phyloP scores from a whole-genome alignment of 2,888 invertebrate species.

The Hydriomena furcata region DNA sequence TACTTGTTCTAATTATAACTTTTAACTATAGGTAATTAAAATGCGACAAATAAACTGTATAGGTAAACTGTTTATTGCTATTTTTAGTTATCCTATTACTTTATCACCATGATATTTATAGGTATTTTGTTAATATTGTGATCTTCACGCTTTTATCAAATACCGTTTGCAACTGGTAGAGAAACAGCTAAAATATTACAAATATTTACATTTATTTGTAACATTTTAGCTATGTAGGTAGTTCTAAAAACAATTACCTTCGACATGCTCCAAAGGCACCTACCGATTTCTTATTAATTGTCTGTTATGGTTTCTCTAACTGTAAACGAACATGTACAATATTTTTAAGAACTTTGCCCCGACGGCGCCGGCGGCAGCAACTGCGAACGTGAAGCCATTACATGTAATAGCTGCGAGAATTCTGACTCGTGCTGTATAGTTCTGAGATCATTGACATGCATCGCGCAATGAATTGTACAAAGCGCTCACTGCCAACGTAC shows the following conservation, averaged over 20 bases:
- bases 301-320: constrained; percentile 1
- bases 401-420: constrained; percentile 35
- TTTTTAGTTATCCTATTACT: too few species aligned
- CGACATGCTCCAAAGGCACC: too few species aligned
- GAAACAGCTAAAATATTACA: too few species aligned
- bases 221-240: too few species aligned
- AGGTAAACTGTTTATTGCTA: too few species aligned
- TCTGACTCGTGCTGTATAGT: constrained; percentile 36
- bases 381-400: constrained; percentile 32
- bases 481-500: constrained; percentile 45
- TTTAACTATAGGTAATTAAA: constrained; percentile 47
- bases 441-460: constrained; percentile 54
- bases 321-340: constrained; percentile 5
- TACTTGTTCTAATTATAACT: constrained; percentile 68
- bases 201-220: too few species aligned
- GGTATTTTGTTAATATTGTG: too few species aligned
- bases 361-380: constrained; percentile 22
- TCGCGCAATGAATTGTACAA: constrained; percentile 48
- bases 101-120: too few species aligned
- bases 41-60: constrained; percentile 2
- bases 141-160: too few species aligned
- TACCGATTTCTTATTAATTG: not conserved
- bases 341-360: constrained; percentile 15
- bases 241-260: too few species aligned
- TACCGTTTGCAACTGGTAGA: too few species aligned